phyloP scores from a whole-genome alignment of 2,888 invertebrate species.

The Chymomyza amoena region DNA sequence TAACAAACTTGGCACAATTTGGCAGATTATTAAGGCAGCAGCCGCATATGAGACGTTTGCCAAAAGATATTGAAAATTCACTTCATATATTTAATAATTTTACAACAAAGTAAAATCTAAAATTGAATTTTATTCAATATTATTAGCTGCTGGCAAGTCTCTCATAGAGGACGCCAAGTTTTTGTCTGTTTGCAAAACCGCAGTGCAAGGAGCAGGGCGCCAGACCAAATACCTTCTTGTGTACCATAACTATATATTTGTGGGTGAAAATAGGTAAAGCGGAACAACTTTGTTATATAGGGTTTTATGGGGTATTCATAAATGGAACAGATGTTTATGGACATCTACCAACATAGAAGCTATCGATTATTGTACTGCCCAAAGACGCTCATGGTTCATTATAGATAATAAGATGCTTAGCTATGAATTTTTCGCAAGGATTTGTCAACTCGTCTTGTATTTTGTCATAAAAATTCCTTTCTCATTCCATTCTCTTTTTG shows the following conservation, averaged over 20 bases:
- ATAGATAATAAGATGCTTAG: no score
- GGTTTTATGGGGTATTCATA: no score
- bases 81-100: constrained; percentile 59
- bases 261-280: background rate
- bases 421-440: no score
- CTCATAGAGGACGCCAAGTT: constrained; percentile 56
- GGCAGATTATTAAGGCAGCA: background rate
- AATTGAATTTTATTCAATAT: constrained; percentile 70
- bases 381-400: no score
- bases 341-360: no score
- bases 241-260: background rate
- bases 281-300: no score
- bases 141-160: constrained; percentile 48
- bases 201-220: constrained; percentile 20
- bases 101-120: constrained; percentile 47
- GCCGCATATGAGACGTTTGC: constrained; percentile 48
- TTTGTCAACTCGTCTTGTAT: no score
- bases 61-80: constrained; percentile 25
- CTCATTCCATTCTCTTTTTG: no score
- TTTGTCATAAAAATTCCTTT: no score
- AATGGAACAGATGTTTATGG: no score
- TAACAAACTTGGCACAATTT: constrained; percentile 43
- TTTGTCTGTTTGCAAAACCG: constrained; percentile 42
- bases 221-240: background rate
- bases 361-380: no score